These are phyloP conservation scores for Crotophaga sulcirostris DNA, from an alignment of 2,113 vertebrate species.

Conservation along the genomic window DNA sequence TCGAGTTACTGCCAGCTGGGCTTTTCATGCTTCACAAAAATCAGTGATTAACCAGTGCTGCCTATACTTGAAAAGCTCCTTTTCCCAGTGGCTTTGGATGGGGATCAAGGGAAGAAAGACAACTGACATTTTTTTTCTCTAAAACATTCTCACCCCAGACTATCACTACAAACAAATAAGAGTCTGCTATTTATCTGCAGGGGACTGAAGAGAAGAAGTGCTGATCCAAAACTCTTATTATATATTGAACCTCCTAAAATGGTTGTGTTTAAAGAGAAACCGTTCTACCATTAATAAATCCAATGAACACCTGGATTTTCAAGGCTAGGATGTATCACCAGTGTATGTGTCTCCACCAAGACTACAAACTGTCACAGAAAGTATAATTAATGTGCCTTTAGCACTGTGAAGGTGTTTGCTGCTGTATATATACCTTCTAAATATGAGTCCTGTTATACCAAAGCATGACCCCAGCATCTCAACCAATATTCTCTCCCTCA, in stretches of 20 bases:
- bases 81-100: neutral
- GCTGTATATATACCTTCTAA: neutral
- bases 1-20: neutral
- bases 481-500: neutral
- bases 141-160: neutral
- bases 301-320: neutral
- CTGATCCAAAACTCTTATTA: neutral
- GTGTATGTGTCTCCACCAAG: neutral
- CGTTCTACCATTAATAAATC: constrained; percentile 7
- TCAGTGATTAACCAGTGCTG: neutral
- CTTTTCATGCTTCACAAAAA: neutral
- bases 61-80: neutral
- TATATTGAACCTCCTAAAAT: neutral
- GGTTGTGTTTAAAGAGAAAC: neutral
- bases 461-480: neutral
- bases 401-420: neutral
- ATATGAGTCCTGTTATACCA: neutral
- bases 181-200: neutral
- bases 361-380: neutral
- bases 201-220: neutral
- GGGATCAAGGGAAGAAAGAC: neutral
- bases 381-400: neutral
- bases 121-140: neutral
- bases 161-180: neutral
- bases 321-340: neutral